Conservation (phyloP, 2,797 vertebrate species). For the Gouania willdenowi region DNA sequence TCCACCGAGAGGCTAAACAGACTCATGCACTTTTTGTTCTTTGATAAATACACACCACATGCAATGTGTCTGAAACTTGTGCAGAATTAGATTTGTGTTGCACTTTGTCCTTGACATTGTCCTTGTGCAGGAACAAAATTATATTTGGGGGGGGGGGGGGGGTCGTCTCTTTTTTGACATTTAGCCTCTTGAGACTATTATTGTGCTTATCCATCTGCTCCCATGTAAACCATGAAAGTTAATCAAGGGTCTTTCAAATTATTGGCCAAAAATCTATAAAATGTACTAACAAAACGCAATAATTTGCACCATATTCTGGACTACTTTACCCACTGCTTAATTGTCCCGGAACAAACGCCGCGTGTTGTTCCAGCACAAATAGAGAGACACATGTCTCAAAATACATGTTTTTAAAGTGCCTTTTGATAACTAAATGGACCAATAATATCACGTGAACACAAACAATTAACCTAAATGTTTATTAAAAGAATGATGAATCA, state of each 20-base stretch:
- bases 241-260: conserved; percentile 42
- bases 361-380: too few species aligned
- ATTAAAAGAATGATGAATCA: too few species aligned
- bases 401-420: too few species aligned
- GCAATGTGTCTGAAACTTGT: neutral
- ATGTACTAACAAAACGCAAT: too few species aligned
- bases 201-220: conserved; percentile 40
- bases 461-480: too few species aligned
- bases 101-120: conserved; percentile 28
- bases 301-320: too few species aligned
- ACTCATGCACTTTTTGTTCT: neutral
- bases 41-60: neutral
- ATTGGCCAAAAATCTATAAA: too few species aligned
- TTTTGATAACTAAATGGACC: too few species aligned
- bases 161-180: conserved; percentile 42
- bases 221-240: conserved; percentile 33
- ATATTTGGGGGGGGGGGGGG: conserved; percentile 14
- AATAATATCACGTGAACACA: too few species aligned
- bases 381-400: too few species aligned
- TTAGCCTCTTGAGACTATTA: conserved; percentile 28
- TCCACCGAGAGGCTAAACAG: neutral
- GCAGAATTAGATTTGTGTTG: neutral
- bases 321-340: too few species aligned
- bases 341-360: too few species aligned
- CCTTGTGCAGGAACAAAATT: conserved; percentile 5